Conservation (phyloP, 2,888 invertebrate species). For the Calephelis perditalis region DNA sequence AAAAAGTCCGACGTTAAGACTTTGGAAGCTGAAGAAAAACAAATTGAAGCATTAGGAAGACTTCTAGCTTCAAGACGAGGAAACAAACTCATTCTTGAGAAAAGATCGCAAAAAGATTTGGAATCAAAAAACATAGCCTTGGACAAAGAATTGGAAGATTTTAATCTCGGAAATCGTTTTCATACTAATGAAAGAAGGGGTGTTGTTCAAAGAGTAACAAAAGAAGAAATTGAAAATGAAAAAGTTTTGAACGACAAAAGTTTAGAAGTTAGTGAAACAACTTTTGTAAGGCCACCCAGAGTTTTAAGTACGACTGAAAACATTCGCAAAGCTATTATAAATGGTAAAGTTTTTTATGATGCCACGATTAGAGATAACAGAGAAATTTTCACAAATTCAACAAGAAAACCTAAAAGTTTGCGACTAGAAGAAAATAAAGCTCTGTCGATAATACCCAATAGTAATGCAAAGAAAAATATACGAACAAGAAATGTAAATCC, state of each 20-base stretch:
- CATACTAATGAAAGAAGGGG: conserved; percentile 56
- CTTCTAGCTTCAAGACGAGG: conserved; percentile 59
- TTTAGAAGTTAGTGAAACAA: conserved; percentile 68
- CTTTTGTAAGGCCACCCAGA: conserved; percentile 63
- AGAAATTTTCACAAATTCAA: conserved; percentile 46
- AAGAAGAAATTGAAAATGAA: conserved; percentile 63
- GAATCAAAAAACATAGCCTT: conserved; percentile 57
- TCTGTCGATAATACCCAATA: conserved; percentile 43
- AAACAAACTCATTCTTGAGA: conserved; percentile 57
- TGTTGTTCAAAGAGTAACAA: conserved; percentile 57
- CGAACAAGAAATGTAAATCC: conserved; percentile 58
- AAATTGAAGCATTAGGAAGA: conserved; percentile 71
- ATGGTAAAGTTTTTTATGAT: conserved; percentile 70
- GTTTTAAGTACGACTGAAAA: conserved; percentile 62
- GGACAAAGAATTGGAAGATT: conserved; percentile 55
- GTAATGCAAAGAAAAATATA: conserved; percentile 51
- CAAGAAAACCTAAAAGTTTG: conserved; percentile 41
- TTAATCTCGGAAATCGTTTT: conserved; percentile 61
- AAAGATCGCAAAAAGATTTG: conserved; percentile 60
- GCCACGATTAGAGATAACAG: conserved; percentile 63
- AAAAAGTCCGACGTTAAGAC: conserved; percentile 57
- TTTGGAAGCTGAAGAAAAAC: conserved; percentile 67
- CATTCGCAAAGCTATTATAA: conserved; percentile 62
- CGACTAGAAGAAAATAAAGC: conserved; percentile 44
- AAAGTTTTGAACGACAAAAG: conserved; percentile 52